Evolutionary conservation across 35 echinoderm and acorn worm genomes (phyloP), one percentile per base, ranked within the genome.

Genomic region (Acanthaster planci): DNA sequence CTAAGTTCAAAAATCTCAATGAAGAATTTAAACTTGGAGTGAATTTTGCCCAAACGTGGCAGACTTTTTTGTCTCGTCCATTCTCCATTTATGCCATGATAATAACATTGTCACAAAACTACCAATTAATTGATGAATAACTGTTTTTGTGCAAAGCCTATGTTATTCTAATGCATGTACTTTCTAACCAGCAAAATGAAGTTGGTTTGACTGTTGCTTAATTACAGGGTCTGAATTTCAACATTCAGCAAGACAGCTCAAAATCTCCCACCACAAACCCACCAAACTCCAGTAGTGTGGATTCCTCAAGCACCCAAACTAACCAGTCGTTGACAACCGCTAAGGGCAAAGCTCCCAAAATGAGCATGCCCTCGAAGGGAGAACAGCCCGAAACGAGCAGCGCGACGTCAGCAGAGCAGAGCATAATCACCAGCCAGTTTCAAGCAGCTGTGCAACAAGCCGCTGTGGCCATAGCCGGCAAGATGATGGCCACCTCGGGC

Each of bases 191-290:
- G 4, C 4, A 47, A 12, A 47, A 47, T 47, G 12, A 6, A 47
- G 4, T 47, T 47, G 42, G 42, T 47, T 47, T 47, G 42, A 47
- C 12, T 47, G 42, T 47, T 12, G 42, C 42, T 47, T 47, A 47
- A 47, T 47, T 47, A 39, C 76, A 87, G 67, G 85, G 85, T 12
- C 55, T 87, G 42, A 87, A 52, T 53, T 87, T 87, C 47, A 87
- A 77, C 55, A 52, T 87, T 15, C 85, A 87, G 38, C 29, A 75
- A 53, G 85, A 75, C 2, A 54, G 37, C 31, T 30, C 76, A 78
- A 53, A 68, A 21, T 31, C 23, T 18, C 52, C 68, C 22, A 32
- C 78, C 40, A 29, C 85, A 36, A 56, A 76, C 52, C 72, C 44
- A 35, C n/a, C 37, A 12, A 78, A 31, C 34, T 52, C 67, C 31